Conservation (phyloP, 2,113 vertebrate genomes). For the Alligator sinensis region DNA sequence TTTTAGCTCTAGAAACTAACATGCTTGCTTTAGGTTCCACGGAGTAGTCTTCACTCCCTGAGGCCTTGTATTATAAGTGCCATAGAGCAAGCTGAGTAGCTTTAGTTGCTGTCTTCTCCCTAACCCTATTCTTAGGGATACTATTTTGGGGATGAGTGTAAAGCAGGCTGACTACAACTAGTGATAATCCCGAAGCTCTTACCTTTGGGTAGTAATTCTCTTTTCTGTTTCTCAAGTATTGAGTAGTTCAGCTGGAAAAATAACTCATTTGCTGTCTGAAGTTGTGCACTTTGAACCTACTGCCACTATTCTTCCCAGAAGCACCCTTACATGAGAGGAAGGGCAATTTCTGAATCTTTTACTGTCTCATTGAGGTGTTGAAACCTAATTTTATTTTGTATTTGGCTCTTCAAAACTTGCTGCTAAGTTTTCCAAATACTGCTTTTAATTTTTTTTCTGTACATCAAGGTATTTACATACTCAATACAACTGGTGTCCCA, state of each 20-base stretch:
- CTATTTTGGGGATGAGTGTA: not conserved
- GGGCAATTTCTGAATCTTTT: not conserved
- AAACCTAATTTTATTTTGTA: not conserved
- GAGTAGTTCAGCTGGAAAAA: not conserved
- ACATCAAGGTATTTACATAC: not conserved
- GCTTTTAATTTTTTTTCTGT: not conserved
- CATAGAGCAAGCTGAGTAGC: not conserved
- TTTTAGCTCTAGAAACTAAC: not conserved
- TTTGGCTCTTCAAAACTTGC: conserved; percentile 2
- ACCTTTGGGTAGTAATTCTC: not conserved
- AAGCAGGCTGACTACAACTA: not conserved
- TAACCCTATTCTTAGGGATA: not conserved
- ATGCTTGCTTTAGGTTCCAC: not conserved
- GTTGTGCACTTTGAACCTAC: accelerated
- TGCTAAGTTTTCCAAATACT: not conserved
- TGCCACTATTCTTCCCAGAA: not conserved
- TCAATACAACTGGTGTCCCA: conserved; percentile 9
- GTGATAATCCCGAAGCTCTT: not conserved
- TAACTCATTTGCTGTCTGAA: not conserved
- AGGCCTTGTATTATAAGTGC: not conserved
- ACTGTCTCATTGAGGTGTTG: not conserved
- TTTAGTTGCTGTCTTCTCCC: not conserved
- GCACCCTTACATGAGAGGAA: not conserved
- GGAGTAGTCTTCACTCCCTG: not conserved
- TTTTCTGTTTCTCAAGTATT: not conserved